phyloP scores from a whole-genome alignment of 1,140 invertebrate genomes.

The Trichogramma pretiosum region DNA sequence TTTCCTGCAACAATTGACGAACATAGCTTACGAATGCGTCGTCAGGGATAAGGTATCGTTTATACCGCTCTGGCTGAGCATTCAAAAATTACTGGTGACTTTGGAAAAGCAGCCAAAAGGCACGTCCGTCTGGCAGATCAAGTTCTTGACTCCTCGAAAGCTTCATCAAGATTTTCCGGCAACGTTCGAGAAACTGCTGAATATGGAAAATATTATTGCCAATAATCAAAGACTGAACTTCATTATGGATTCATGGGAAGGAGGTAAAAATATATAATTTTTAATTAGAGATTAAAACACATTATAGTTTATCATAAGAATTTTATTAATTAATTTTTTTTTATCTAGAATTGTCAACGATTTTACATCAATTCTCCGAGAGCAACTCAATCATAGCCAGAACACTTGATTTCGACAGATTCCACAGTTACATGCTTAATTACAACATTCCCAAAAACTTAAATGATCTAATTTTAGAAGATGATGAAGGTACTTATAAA shows the following conservation, averaged over 20 bases:
- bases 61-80: conserved; percentile 62
- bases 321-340: no score
- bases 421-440: no score
- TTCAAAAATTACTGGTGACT: conserved; percentile 54
- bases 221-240: conserved; percentile 49
- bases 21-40: conserved; percentile 77
- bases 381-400: no score
- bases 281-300: no score
- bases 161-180: conserved; percentile 29
- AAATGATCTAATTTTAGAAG: no score
- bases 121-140: conserved; percentile 59
- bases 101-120: conserved; percentile 38
- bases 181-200: conserved; percentile 34
- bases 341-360: no score
- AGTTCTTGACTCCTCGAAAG: conserved; percentile 49
- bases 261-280: no score
- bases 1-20: conserved; percentile 61
- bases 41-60: conserved; percentile 76
- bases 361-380: not conserved
- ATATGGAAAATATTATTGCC: conserved; percentile 44
- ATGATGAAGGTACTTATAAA: no score
- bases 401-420: no score
- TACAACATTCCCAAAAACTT: no score
- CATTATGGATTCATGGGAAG: conserved; percentile 51
- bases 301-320: no score